Evolutionary conservation across 2,888 invertebrate genomes (phyloP), one percentile per base, ranked within the genome.

Genomic region (Drosophila sordidula): DNA sequence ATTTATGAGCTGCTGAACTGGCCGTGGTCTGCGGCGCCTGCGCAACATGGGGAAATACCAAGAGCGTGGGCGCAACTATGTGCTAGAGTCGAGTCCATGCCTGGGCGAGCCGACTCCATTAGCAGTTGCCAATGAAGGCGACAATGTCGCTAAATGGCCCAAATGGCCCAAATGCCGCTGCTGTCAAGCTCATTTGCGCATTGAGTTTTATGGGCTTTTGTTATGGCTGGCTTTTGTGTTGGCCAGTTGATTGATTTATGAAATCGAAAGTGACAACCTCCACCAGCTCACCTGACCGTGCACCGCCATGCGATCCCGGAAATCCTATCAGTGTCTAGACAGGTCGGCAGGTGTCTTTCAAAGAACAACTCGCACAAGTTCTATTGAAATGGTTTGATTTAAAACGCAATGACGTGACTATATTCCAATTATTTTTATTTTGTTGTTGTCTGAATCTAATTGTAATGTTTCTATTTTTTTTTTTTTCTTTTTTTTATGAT

Each of bases 1-100:
- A 87, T 87, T 85, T 85, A 86, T 79, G 84, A 84, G 75, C 78
- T 78, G 83, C 59, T 55, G 72, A 80, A 64, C 50, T 70, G 78
- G 63, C 46, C 36, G 26, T 56, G 63, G 55, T n/a, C 36, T 9
- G 50, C 55, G 58, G 63, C 76, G 64, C 61, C 57, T 64, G 59
- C 68, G 66, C 67, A 68, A 70, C 74, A 67, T 50, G 70, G 71
- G 77, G 72, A 81, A 83, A 78, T 79, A 66, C 86, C 77, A 32
- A 42, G 16, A 26, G 62, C 62, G 77, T 77, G 77, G 77, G 77
- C 59, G 77, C 44, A 66, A 73, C 62, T 46, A 54, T 45, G 67
- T 63, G 57, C 46, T 45, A 50, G 66, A 55, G 70, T 42, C 25
- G 29, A 29, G 3, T 69, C 68, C 71, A 75, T 71, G 56, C 34